Evolutionary conservation across 2,888 invertebrate genomes (phyloP).

Genomic region (Campoplex nolae): DNA sequence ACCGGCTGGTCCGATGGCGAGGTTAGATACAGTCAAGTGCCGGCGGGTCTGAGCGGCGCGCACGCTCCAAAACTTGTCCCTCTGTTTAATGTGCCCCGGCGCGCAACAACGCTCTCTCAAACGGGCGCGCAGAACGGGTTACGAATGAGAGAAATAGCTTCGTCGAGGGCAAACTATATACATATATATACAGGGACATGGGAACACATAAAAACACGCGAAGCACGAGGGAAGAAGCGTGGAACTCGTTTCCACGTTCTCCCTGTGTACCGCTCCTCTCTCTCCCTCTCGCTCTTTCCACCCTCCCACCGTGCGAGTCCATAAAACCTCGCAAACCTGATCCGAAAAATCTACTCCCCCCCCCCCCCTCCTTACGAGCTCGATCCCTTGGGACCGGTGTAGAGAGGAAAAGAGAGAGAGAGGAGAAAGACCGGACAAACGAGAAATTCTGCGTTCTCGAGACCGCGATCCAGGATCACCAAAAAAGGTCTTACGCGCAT

Average conservation of each 20-base stretch:
- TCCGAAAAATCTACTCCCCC: slow-evolving; percentile 48
- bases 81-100: slow-evolving; percentile 26
- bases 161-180: slow-evolving; percentile 23
- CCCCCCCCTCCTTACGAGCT: not conserved
- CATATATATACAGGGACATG: not conserved
- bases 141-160: slow-evolving; percentile 51
- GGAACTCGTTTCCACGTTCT: slow-evolving; percentile 44
- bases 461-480: slow-evolving; percentile 71
- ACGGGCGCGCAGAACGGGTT: slow-evolving; percentile 50
- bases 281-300: not conserved
- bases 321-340: slow-evolving; percentile 39
- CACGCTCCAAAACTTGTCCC: slow-evolving; percentile 58
- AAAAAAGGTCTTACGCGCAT: slow-evolving; percentile 78
- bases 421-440: slow-evolving; percentile 73
- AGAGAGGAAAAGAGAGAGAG: slow-evolving; percentile 15
- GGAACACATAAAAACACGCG: not conserved
- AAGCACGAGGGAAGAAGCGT: slow-evolving; percentile 44
- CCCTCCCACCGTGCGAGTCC: not conserved
- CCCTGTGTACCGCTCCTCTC: not conserved
- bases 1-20: slow-evolving; percentile 43
- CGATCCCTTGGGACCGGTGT: not conserved
- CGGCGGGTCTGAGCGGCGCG: slow-evolving; percentile 54
- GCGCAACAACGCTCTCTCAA: slow-evolving; percentile 6
- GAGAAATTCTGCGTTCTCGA: slow-evolving; percentile 69
- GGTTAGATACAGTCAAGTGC: slow-evolving; percentile 56